Evolutionary conservation across 1,140 invertebrate species (phyloP).

Genomic region (Brachystomella parvula): DNA sequence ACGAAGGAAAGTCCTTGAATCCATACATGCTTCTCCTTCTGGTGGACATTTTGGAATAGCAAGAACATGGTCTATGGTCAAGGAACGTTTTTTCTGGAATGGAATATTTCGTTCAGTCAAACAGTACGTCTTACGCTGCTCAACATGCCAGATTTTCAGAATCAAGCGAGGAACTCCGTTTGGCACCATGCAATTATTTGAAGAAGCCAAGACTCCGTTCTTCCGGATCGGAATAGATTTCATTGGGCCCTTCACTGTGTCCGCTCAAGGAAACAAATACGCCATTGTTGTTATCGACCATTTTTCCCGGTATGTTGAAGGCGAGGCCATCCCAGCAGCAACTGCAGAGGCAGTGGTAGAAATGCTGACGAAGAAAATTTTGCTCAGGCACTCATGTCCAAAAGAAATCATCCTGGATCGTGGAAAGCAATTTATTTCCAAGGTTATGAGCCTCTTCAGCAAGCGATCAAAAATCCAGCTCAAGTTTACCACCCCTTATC

Average conservation of each 20-base stretch:
- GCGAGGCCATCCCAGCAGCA: not conserved
- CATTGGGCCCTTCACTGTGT: conserved; percentile 12
- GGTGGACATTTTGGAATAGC: conserved; percentile 16
- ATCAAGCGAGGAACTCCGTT: not conserved
- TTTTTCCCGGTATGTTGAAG: conserved; percentile 19
- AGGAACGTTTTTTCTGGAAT: conserved; percentile 14
- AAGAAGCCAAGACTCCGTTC: conserved; percentile 10
- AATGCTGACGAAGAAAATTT: conserved; percentile 6
- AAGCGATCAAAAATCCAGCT: conserved; percentile 34
- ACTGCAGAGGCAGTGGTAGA: not conserved
- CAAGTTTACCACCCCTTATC: not conserved
- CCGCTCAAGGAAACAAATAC: not conserved
- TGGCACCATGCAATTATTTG: not conserved
- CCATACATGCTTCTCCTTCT: conserved; percentile 4
- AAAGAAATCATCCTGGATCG: conserved; percentile 40
- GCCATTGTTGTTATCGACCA: not conserved
- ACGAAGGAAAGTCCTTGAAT: conserved; percentile 1
- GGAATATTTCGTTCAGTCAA: conserved; percentile 2
- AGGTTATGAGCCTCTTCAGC: conserved; percentile 38
- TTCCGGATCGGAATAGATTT: conserved; percentile 18
- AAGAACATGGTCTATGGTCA: not conserved
- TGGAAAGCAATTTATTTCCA: conserved; percentile 40
- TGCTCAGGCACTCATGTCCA: conserved; percentile 31
- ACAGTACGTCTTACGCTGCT: conserved; percentile 3
- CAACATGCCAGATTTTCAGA: conserved; percentile 15